Evolutionary conservation across 2,797 vertebrate species (phyloP).

Genomic region (Eupleurogrammus muticus): DNA sequence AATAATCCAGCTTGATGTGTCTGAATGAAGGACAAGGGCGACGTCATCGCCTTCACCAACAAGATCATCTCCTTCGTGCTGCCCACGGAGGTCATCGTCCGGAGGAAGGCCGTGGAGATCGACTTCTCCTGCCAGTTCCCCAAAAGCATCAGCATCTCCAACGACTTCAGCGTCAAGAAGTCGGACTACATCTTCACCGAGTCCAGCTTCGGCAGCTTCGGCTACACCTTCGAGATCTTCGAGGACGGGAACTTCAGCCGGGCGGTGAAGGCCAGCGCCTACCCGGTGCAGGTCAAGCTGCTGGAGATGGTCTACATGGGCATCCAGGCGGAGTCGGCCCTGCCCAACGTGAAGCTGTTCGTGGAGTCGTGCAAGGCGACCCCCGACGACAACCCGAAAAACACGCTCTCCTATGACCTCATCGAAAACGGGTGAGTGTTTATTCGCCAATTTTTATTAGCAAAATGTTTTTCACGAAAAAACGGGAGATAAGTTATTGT

Average conservation of each 20-base stretch:
- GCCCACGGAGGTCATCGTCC: slow-evolving; percentile 59
- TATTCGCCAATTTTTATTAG: background rate
- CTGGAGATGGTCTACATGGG: slow-evolving; percentile 75
- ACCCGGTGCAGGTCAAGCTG: slow-evolving; percentile 78
- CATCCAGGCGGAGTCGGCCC: slow-evolving; percentile 72
- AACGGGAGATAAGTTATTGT: too few species aligned
- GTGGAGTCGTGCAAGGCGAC: slow-evolving; percentile 84
- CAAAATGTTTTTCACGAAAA: background rate
- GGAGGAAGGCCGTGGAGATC: slow-evolving; percentile 63
- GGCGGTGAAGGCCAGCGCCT: slow-evolving; percentile 53
- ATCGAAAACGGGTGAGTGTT: slow-evolving; percentile 77
- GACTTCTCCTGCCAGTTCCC: slow-evolving; percentile 76
- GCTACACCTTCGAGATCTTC: slow-evolving; percentile 77
- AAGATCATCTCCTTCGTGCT: slow-evolving; percentile 72
- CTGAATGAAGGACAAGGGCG: slow-evolving; percentile 69
- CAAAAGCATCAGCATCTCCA: slow-evolving; percentile 71
- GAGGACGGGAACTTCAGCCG: slow-evolving; percentile 56
- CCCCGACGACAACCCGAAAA: slow-evolving; percentile 72
- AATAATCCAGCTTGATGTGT: too few species aligned
- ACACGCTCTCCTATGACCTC: slow-evolving; percentile 72
- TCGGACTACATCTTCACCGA: slow-evolving; percentile 80
- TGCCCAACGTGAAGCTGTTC: slow-evolving; percentile 74
- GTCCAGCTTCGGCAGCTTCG: slow-evolving; percentile 79
- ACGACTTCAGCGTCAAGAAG: slow-evolving; percentile 62
- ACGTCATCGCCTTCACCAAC: slow-evolving; percentile 75